Evolutionary conservation across 2,113 vertebrate species (phyloP).

Genomic region (Chiloscyllium plagiosum): DNA sequence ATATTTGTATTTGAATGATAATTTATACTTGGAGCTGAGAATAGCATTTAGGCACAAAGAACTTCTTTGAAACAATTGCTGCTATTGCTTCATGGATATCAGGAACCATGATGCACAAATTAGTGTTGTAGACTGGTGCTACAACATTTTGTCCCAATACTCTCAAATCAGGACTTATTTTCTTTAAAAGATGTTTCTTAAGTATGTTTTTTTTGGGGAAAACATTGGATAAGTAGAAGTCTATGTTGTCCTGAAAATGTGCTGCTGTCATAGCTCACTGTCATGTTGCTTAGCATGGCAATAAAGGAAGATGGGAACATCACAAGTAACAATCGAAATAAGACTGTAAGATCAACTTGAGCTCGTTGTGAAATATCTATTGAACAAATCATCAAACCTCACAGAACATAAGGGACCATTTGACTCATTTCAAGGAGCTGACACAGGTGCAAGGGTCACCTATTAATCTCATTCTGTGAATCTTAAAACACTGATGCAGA

Average conservation of each 20-base stretch:
- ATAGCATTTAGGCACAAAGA: background rate
- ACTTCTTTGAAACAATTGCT: background rate
- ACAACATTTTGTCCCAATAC: background rate
- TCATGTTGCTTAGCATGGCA: background rate
- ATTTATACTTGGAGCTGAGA: background rate
- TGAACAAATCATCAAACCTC: background rate
- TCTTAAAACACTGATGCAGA: too few species aligned
- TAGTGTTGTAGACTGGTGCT: background rate
- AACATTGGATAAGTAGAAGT: background rate
- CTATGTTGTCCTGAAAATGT: background rate
- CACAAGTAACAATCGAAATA: too few species aligned
- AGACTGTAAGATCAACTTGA: too few species aligned
- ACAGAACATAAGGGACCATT: background rate
- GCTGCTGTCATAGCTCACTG: background rate
- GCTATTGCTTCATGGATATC: background rate
- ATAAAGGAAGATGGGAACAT: background rate
- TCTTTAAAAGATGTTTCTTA: background rate
- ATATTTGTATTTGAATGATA: background rate
- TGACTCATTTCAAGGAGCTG: too few species aligned
- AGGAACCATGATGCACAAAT: background rate
- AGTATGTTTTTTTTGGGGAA: background rate
- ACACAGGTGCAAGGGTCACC: too few species aligned
- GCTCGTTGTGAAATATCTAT: background rate
- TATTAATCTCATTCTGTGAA: background rate
- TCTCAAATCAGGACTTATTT: background rate